Base-by-base conservation (phyloP, 2,113 vertebrate species). In the Gasterosteus nipponicus region DNA sequence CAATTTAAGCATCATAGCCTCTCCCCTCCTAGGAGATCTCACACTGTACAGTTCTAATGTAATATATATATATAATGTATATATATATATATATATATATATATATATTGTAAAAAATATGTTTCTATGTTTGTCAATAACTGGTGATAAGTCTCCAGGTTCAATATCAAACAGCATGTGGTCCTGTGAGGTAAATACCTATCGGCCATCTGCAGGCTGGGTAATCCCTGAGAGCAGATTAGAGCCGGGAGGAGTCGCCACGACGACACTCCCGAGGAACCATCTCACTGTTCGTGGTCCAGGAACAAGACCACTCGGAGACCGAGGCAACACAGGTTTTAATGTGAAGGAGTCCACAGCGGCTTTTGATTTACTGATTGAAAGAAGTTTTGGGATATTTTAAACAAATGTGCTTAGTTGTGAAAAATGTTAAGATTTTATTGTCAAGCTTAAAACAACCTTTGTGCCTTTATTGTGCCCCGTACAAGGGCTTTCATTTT, bases 181-280 rank as follows among this genome's bases (percentile, higher is more conserved):
- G 67, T 66, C 69, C 5, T n/a, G 42, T 3, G 77, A 66, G 80
- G 76, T 89, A 73, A 85, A 87, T 71, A 91, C 82, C 80, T 89
- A 83, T 39, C 31, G 83, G 75, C 91, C 91, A 93, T 93, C 90
- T 93, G 93, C 81, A 88, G 75, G 73, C 82, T 83, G 89, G 89
- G 91, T 90, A 87, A 93, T 93, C 89, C 85, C 49, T 33, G 81
- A 85, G 78, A 93, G 82, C 47, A 88, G 85, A 92, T 88, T 89
- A 91, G 86, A 72, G 88, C 42, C 65, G 54, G 38, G 64, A 67
- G 4, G 63, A 73, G 35, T 44, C 62, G 16, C 60, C 22, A 15
- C 69, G 31, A 41, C 69, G n/a, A 74, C 78, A 54, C 69, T 10
- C 53, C 42, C 3, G 33, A 47, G 19, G 62, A 58, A 73, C 31